Conservation (phyloP, 2,113 vertebrate species). For the Sturnus vulgaris region DNA sequence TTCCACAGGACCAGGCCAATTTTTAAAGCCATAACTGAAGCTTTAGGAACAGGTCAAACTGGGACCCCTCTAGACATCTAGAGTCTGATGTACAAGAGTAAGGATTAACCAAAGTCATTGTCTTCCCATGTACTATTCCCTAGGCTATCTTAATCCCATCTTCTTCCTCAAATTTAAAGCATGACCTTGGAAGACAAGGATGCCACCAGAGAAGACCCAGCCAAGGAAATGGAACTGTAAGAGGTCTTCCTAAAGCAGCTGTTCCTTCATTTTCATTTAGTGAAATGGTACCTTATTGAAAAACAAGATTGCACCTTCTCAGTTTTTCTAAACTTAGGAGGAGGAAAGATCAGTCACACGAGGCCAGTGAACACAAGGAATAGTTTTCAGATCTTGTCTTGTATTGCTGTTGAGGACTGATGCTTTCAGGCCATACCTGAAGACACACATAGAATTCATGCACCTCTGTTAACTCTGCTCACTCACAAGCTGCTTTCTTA, state of each 20-base stretch:
- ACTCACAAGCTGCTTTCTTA: not conserved
- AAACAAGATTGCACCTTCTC: not conserved
- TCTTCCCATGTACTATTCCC: constrained; percentile 3
- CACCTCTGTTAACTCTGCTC: not conserved
- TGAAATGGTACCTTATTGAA: not conserved
- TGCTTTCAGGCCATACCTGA: constrained; percentile 25
- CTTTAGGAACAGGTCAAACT: constrained; percentile 31
- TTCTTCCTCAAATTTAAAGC: not conserved
- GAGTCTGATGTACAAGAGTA: not conserved
- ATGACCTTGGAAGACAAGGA: not conserved
- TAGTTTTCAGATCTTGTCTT: not conserved
- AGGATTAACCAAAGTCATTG: constrained; percentile 28
- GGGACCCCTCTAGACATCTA: not conserved
- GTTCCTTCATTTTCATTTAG: not conserved
- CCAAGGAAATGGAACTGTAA: not conserved
- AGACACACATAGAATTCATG: not conserved
- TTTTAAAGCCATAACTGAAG: constrained; percentile 63
- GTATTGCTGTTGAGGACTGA: not conserved
- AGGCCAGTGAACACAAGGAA: not conserved
- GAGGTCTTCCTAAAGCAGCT: constrained; percentile 5
- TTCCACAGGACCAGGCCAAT: constrained; percentile 9
- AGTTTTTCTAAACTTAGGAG: not conserved
- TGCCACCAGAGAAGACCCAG: not conserved
- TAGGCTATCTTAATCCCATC: not conserved
- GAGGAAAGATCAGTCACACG: not conserved